Conservation (phyloP, 2,113 vertebrate genomes). For the Nestor notabilis region DNA sequence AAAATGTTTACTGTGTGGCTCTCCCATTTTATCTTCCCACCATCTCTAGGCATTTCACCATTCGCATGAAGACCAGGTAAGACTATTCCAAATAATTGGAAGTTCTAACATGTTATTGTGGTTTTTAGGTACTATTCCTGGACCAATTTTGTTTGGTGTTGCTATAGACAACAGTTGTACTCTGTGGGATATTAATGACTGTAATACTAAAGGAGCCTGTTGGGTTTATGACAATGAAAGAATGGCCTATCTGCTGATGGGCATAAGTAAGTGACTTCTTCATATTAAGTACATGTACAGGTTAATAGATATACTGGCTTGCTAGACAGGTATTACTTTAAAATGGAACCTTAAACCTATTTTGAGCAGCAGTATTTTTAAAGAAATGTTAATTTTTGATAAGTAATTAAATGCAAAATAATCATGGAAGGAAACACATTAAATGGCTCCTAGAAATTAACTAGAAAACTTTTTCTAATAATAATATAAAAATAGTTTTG, state of each 20-base stretch:
- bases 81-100: background rate
- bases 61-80: background rate
- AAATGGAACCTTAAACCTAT: background rate
- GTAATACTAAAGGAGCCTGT: conserved; percentile 77
- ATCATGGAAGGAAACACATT: background rate
- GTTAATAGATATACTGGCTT: background rate
- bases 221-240: conserved; percentile 78
- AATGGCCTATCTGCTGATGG: conserved; percentile 74
- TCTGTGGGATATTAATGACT: conserved; percentile 78
- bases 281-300: background rate
- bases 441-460: background rate
- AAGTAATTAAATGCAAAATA: background rate
- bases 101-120: background rate
- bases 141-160: conserved; percentile 82
- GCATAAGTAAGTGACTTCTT: conserved; percentile 77
- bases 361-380: background rate
- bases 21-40: background rate
- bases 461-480: background rate
- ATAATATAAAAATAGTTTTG: background rate
- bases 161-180: conserved; percentile 78
- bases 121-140: conserved; percentile 79
- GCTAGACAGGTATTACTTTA: background rate
- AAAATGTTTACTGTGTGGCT: background rate
- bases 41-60: background rate
- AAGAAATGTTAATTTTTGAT: background rate